Base-by-base conservation (phyloP, 2,797 vertebrate genomes). In the Sorex maritimensis region DNA sequence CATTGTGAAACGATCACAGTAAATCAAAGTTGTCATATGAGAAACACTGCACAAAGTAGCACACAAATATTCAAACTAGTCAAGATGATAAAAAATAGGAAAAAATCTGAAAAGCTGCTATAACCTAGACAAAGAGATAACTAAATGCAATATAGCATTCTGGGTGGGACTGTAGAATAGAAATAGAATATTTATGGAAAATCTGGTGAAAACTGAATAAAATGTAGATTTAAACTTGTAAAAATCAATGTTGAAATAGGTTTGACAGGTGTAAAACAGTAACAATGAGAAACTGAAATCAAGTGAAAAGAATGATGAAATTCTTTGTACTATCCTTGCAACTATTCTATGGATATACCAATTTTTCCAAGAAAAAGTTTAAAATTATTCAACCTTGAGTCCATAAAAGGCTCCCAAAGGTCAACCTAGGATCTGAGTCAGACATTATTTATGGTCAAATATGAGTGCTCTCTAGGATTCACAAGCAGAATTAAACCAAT, bases 221-320 rank as follows among this genome's bases (percentile, higher is more conserved):
- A 86, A 19, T 65, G 65, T 67, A 41, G 19, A 67, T 14, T 65
- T 94, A 68, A 86, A 21, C 13, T 55, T 61, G 58, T 61, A 61
- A 6, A 61, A 49, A 38, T 87, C 38, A 15, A 38, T 88, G 49
- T 49, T 89, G 46, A 61, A 19, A 61, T 61, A 34, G 13, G 72
- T 68, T 55, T 83, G 69, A 78, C 28, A 63, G 85, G 63, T 80
- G 17, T 49, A n/a, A 92, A 80, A 86, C 82, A 17, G 86, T 61
- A 89, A 28, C 41, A 30, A 30, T 17, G 12, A 67, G 68, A 88
- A 80, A 77, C 6, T 7, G 21, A 83, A 87, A 58, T 6, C 11
- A 12, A 34, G 14, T 61, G 24, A 68, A 46, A 5, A 10, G 0
- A 74, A 67, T 21, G 24, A 14, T 24, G 49, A 30, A 77, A 34